phyloP scores from a whole-genome alignment of 2,888 invertebrate genomes.

The Mythimna albipuncta region DNA sequence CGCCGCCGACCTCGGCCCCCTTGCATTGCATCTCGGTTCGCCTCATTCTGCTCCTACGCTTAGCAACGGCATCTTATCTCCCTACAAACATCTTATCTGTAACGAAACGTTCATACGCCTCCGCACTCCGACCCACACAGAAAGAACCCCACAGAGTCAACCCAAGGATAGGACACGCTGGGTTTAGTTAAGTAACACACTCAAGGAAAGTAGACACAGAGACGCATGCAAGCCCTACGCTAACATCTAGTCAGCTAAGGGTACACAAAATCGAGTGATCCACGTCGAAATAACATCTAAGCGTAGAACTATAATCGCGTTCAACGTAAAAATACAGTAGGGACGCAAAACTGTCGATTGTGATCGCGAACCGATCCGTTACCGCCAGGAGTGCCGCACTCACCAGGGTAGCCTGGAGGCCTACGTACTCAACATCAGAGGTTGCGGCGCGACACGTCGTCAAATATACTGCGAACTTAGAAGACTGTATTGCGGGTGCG shows the following conservation, averaged over 20 bases:
- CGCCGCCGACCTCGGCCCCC: constrained; percentile 79
- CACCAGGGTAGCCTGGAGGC: constrained; percentile 76
- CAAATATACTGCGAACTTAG: constrained; percentile 70
- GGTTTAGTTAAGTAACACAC: constrained; percentile 78
- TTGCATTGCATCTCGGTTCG: constrained; percentile 85
- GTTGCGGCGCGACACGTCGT: constrained; percentile 68
- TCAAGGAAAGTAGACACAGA: constrained; percentile 81
- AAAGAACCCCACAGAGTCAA: constrained; percentile 73
- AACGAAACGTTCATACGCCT: constrained; percentile 82
- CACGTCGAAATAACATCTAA: constrained; percentile 80
- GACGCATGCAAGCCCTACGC: constrained; percentile 88
- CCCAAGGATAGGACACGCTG: constrained; percentile 76
- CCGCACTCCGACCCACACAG: constrained; percentile 75
- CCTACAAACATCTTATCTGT: constrained; percentile 86
- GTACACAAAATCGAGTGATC: constrained; percentile 73
- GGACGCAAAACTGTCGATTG: constrained; percentile 64
- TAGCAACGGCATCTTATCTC: constrained; percentile 86
- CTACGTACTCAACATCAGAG: constrained; percentile 74
- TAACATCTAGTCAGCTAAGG: constrained; percentile 84
- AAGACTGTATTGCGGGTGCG: constrained; percentile 73
- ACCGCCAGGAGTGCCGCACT: constrained; percentile 70
- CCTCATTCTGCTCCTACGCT: constrained; percentile 87
- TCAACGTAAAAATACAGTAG: constrained; percentile 69
- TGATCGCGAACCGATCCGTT: constrained; percentile 65
- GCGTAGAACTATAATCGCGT: constrained; percentile 78